Conservation (phyloP, 2,888 invertebrate genomes). For the Protonemura montana region DNA sequence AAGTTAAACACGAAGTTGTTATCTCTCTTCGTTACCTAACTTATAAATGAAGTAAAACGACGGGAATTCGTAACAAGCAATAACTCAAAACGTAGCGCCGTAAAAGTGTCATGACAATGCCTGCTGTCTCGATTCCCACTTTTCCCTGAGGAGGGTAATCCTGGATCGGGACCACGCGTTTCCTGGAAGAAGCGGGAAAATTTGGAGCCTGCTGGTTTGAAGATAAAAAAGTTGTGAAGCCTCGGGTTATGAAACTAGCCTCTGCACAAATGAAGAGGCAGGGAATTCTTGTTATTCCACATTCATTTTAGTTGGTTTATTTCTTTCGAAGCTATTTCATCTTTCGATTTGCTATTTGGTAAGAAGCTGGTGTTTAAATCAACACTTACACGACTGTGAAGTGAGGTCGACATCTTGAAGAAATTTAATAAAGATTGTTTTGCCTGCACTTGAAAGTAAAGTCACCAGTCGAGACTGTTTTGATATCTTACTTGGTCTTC, state of each 20-base stretch:
- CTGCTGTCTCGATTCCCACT: neutral
- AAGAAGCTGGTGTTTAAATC: no score
- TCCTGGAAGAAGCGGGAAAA: neutral
- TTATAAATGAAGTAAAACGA: neutral
- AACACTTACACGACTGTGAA: no score
- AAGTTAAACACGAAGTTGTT: neutral
- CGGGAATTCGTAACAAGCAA: conserved; percentile 7
- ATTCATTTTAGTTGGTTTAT: neutral
- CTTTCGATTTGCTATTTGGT: no score
- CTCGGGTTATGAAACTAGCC: neutral
- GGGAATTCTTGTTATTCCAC: neutral
- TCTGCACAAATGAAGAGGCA: neutral
- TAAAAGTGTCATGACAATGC: neutral
- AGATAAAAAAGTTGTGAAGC: neutral
- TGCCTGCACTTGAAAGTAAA: no score
- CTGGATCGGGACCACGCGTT: neutral
- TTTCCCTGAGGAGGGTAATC: neutral
- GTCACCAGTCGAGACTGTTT: no score
- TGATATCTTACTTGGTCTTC: no score
- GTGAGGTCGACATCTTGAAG: no score
- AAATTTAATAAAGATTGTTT: no score
- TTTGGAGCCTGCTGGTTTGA: neutral
- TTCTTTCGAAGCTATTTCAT: neutral
- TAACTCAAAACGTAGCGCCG: neutral
- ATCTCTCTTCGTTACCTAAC: neutral